Conservation (phyloP, 2,113 vertebrate genomes). For the Tragelaphus scriptus region DNA sequence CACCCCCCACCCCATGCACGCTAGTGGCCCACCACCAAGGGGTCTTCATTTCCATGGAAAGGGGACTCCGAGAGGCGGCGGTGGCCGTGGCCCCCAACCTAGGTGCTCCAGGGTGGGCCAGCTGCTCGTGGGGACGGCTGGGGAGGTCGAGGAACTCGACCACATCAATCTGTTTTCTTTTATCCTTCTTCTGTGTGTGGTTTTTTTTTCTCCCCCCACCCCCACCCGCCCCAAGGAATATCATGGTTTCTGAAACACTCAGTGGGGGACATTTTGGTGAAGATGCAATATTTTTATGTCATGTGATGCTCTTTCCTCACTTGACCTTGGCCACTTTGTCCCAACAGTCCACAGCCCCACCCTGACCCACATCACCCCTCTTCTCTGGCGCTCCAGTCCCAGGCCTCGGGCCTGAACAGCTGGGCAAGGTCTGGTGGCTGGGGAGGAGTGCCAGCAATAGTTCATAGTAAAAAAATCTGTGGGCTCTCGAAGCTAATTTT, state of each 20-base stretch:
- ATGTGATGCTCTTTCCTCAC: constrained; percentile 71
- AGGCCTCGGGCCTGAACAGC: not conserved
- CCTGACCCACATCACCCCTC: not conserved
- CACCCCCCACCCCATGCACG: constrained; percentile 48
- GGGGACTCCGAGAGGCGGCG: constrained; percentile 55
- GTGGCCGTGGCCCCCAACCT: constrained; percentile 63
- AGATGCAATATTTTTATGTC: constrained; percentile 81
- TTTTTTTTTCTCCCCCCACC: not conserved
- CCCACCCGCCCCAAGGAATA: not conserved
- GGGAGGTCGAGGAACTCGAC: constrained; percentile 35
- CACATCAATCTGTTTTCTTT: constrained; percentile 22
- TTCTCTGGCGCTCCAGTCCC: constrained; percentile 43
- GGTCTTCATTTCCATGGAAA: constrained; percentile 64
- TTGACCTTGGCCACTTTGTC: constrained; percentile 64
- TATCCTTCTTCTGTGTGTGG: not conserved
- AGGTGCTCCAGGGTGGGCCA: constrained; percentile 64
- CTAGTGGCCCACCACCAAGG: constrained; percentile 44
- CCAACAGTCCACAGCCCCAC: constrained; percentile 54
- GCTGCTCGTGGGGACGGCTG: constrained; percentile 39
- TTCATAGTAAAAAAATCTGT: constrained; percentile 76
- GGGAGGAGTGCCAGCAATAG: constrained; percentile 74
- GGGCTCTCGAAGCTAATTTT: constrained; percentile 87
- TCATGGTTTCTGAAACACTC: constrained; percentile 63
- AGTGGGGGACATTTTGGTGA: constrained; percentile 76
- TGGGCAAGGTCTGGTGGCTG: constrained; percentile 54